Conservation (phyloP, 2,888 invertebrate genomes). For the Petrophora chlorosata region DNA sequence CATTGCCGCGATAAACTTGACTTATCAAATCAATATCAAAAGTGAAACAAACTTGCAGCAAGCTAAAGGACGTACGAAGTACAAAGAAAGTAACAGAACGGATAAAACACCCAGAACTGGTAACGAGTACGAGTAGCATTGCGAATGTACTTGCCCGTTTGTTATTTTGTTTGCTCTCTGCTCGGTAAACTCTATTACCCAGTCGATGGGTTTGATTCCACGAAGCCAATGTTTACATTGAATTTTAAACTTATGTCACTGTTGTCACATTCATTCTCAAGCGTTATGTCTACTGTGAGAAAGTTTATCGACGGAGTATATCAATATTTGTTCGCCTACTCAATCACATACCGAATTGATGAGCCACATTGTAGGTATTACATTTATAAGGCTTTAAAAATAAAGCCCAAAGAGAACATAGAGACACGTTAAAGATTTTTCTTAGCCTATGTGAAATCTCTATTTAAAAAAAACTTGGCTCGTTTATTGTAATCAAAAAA, state of each 20-base stretch:
- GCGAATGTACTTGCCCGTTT: conserved; percentile 61
- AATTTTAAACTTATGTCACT: conserved; percentile 70
- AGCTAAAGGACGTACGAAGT: conserved; percentile 52
- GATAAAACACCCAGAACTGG: conserved; percentile 57
- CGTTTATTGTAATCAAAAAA: too few relatives aligned
- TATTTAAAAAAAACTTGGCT: too few relatives aligned
- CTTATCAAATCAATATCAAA: not conserved
- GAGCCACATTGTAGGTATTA: not conserved
- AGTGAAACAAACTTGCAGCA: not conserved
- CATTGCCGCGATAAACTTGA: too few relatives aligned
- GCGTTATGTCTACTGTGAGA: conserved; percentile 59
- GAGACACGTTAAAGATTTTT: too few relatives aligned
- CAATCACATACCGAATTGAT: conserved; percentile 17
- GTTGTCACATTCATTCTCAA: conserved; percentile 71
- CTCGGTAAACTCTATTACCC: conserved; percentile 77
- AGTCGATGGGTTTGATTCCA: conserved; percentile 77
- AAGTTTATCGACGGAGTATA: conserved; percentile 55
- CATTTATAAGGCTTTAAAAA: conserved; percentile 7
- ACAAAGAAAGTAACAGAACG: conserved; percentile 63
- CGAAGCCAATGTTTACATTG: conserved; percentile 76
- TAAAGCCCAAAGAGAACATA: conserved; percentile 1
- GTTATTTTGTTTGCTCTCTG: conserved; percentile 79
- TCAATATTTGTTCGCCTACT: conserved; percentile 56
- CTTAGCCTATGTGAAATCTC: too few relatives aligned
- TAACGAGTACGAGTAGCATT: conserved; percentile 53